phyloP scores from a whole-genome alignment of 1,140 invertebrate species.

The Nasonia giraulti region DNA sequence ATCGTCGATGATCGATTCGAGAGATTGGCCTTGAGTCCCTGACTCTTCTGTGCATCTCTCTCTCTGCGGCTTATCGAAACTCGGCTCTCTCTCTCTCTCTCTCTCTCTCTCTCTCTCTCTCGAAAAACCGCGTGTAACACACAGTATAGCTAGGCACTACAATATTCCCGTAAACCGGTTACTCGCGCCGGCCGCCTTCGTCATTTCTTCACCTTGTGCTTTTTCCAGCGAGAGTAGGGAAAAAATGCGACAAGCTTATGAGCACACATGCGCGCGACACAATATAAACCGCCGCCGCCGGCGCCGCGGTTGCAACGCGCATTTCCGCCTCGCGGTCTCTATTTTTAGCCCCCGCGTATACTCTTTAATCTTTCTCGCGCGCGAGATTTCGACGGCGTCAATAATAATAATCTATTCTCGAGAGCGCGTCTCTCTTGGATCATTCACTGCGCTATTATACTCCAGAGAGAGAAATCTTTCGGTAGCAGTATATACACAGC shows the following conservation, averaged over 20 bases:
- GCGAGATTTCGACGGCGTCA: too few species aligned
- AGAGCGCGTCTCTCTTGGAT: neutral
- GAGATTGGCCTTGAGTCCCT: too few species aligned
- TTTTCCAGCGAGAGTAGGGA: slow-evolving; percentile 18
- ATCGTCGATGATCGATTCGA: too few species aligned
- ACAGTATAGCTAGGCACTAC: too few species aligned
- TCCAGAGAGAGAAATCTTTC: neutral
- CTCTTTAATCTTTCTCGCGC: neutral
- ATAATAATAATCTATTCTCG: neutral
- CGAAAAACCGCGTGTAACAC: too few species aligned
- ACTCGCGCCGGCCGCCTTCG: neutral
- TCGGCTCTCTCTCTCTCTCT: neutral
- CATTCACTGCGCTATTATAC: neutral
- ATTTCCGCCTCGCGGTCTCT: slow-evolving; percentile 47
- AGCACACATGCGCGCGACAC: neutral
- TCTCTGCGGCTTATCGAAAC: too few species aligned
- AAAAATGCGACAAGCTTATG: neutral
- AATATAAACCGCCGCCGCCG: neutral
- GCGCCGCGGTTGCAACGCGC: neutral
- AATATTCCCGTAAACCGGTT: neutral
- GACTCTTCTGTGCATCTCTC: neutral
- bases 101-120: neutral
- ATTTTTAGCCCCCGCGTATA: slow-evolving; percentile 32
- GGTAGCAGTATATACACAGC: too few species aligned
- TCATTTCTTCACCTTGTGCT: slow-evolving; percentile 30